A percentile compares a stretch with the other conserved stretches of the same genome.
phyloP scores from a whole-genome alignment of 2,797 vertebrate species.

The Malacoctenus gilli region DNA sequence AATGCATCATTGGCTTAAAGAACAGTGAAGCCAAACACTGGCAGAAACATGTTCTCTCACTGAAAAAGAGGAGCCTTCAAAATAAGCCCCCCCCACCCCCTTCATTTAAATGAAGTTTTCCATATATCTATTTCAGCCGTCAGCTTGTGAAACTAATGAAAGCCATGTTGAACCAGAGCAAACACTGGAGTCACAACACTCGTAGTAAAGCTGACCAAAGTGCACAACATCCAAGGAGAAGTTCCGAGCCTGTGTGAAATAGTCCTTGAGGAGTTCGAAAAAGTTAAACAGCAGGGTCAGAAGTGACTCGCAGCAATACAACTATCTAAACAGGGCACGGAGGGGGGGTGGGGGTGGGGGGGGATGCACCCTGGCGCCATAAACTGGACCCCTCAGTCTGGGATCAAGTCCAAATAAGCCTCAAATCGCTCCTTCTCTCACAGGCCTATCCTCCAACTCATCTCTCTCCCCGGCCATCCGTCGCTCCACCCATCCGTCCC shows the following conservation, averaged over 20 bases:
- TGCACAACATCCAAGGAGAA: background rate
- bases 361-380: slow-evolving; percentile 65
- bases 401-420: slow-evolving; percentile 69
- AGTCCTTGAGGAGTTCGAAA: background rate
- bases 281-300: slow-evolving; percentile 23
- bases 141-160: too few relatives aligned
- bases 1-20: too few relatives aligned
- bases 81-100: too few relatives aligned
- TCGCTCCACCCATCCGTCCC: slow-evolving; percentile 24
- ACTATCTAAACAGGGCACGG: slow-evolving; percentile 44
- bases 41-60: too few relatives aligned
- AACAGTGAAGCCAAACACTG: too few relatives aligned
- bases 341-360: slow-evolving; percentile 38
- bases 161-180: too few relatives aligned
- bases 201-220: too few relatives aligned
- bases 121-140: too few relatives aligned
- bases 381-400: slow-evolving; percentile 69
- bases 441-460: slow-evolving; percentile 58
- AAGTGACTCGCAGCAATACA: slow-evolving; percentile 39
- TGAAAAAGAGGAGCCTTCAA: too few relatives aligned
- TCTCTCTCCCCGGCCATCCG: slow-evolving; percentile 41
- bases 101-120: too few relatives aligned
- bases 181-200: too few relatives aligned
- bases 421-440: slow-evolving; percentile 60
- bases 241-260: slow-evolving; percentile 8